These are phyloP conservation scores for Phrynocephalus forsythii DNA, from an alignment of 2,797 vertebrate species.

Conservation along the genomic window DNA sequence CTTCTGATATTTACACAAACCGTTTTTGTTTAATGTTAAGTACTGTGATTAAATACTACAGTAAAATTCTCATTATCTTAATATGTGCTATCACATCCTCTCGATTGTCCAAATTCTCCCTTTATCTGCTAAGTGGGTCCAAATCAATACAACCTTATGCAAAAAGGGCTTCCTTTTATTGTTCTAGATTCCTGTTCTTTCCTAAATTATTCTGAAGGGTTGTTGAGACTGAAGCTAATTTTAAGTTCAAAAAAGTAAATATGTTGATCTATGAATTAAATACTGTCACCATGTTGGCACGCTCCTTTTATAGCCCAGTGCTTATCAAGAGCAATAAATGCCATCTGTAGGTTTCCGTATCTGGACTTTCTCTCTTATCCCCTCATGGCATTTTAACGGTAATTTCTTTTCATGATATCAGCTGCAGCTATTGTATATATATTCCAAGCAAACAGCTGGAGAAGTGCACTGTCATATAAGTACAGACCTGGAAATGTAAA, in stretches of 20 bases:
- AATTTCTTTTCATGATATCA: conserved; percentile 29
- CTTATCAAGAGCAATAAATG: conserved; percentile 23
- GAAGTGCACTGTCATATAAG: not conserved
- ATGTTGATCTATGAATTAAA: conserved; percentile 38
- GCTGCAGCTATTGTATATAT: conserved; percentile 3
- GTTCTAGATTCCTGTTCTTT: not conserved
- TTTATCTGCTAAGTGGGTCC: not conserved
- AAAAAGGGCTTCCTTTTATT: conserved; percentile 21
- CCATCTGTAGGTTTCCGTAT: not conserved
- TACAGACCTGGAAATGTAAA: not conserved
- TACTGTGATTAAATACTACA: not conserved
- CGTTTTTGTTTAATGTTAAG: not conserved
- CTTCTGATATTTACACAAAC: not conserved
- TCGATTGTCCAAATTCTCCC: not conserved
- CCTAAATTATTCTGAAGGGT: not conserved
- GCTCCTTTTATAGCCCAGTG: conserved; percentile 27
- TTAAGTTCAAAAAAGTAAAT: conserved; percentile 25
- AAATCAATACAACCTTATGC: conserved; percentile 4
- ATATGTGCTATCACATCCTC: not conserved
- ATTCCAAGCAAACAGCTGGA: conserved; percentile 13
- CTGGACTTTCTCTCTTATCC: conserved; percentile 40
- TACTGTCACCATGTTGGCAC: conserved; percentile 3
- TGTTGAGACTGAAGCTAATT: not conserved
- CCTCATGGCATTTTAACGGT: conserved; percentile 1
- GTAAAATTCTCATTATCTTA: not conserved